Evolutionary conservation across 2,113 vertebrate genomes (phyloP).

Genomic region (Prolemur simus): DNA sequence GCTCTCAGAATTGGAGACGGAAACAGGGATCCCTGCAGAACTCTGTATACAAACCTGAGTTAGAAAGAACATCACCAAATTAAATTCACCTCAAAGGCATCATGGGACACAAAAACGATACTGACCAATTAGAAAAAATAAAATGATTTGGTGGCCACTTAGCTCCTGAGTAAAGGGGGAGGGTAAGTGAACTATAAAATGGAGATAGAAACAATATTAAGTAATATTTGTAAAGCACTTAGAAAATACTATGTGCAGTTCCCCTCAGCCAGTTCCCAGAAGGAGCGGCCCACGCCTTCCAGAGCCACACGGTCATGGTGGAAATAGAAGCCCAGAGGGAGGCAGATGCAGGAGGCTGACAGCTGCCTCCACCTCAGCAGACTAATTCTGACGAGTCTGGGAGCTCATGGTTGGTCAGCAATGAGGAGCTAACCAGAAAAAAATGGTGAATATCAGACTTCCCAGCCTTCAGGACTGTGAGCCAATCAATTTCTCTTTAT

Average conservation of each 20-base stretch:
- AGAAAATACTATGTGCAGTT: background rate
- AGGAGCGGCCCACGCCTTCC: no score
- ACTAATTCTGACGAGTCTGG: no score
- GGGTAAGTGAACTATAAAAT: background rate
- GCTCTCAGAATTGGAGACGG: constrained; percentile 81
- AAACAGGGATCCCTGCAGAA: constrained; percentile 85
- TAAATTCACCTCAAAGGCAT: background rate
- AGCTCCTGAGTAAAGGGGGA: background rate
- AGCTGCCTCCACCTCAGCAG: no score
- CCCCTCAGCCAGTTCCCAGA: no score
- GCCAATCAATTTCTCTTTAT: background rate
- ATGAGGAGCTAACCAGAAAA: no score
- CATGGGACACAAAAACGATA: background rate
- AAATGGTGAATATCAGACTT: background rate
- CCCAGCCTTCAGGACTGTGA: background rate
- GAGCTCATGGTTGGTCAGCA: no score
- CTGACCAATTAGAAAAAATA: background rate
- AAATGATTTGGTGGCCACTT: background rate
- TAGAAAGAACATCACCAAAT: constrained; percentile 41
- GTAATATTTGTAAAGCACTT: background rate
- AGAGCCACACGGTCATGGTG: no score
- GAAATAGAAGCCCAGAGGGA: no score
- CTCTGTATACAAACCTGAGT: constrained; percentile 86
- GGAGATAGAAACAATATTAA: background rate
- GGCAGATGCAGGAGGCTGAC: no score